Evolutionary conservation across 2,113 vertebrate species (phyloP), one percentile per base, ranked within the genome.

Genomic region (Lonchura striata): DNA sequence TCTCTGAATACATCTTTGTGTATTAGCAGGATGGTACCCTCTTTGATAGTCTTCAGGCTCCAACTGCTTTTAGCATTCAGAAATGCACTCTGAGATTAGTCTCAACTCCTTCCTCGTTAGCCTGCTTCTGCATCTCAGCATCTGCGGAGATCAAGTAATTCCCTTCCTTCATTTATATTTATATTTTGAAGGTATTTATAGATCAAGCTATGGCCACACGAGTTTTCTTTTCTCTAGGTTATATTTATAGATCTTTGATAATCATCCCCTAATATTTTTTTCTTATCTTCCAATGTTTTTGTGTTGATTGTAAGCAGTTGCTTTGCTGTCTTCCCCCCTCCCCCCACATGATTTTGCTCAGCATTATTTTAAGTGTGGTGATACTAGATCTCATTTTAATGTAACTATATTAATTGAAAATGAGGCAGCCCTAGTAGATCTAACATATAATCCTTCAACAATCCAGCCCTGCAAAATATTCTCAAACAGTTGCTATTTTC

Each of bases 141-240:
- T 91, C 75, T 93, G 52, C 87, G 88, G 84, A 94, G 82, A 70
- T 31, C 3, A 8, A 93, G 47, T n/a, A 92, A 90, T 86, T 94
- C 84, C 82, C 59, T 81, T 83, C n/a, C 77, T 91, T 92, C 70
- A 86, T 90, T 82, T 94, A 57, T 79, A 92, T 87, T 79, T 95
- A 39, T 79, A 89, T 79, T 92, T 94, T 87, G 35, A 66, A 77
- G 46, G 15, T 95, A 87, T 89, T 93, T 91, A 95, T 89, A 92
- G 53, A 59, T 50, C 78, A 71, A 85, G 70, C 70, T 92, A 31
- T 47, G 23, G 59, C 33, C 59, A 25, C 54, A 28, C 2, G 63
- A 90, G 70, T 74, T 95, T 89, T 89, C 72, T 91, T 88, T 88
- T 66, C 56, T 86, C 61, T 72, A 37, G 81, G 53, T 84, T 85